These are phyloP conservation scores for Adineta ricciae DNA, from an alignment of 2,888 invertebrate genomes.

Conservation along the genomic window DNA sequence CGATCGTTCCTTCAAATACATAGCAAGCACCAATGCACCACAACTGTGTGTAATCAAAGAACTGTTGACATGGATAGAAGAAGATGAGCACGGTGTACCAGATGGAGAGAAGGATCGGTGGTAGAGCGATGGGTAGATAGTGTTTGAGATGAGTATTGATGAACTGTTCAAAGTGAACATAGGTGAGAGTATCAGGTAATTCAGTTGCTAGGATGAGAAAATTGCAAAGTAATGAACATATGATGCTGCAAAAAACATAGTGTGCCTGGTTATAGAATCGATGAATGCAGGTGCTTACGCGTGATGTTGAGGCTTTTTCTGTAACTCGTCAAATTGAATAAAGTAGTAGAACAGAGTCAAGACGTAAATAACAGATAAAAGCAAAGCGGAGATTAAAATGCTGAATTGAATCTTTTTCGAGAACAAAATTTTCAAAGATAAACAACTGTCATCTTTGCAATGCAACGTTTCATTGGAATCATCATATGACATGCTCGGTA, in stretches of 20 bases:
- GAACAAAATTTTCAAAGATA: no score
- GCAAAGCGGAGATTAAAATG: no score
- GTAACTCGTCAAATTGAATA: no score
- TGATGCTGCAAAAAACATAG: background rate
- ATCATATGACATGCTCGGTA: no score
- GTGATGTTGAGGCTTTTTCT: no score
- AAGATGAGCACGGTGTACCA: background rate
- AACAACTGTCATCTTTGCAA: no score
- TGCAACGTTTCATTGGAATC: no score
- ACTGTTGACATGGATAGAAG: conserved; percentile 1
- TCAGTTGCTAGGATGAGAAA: background rate
- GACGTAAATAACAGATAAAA: no score
- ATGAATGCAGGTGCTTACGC: no score
- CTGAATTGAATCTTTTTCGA: no score
- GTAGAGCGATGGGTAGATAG: background rate
- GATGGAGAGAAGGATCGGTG: background rate
- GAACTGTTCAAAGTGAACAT: background rate
- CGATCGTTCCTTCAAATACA: background rate
- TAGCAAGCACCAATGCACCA: background rate
- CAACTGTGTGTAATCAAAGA: background rate
- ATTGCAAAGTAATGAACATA: background rate
- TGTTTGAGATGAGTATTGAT: background rate
- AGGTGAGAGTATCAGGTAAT: background rate
- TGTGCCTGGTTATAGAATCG: no score
- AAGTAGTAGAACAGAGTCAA: no score